Conservation (phyloP, 1,140 invertebrate genomes). For the Orchestia grillus region DNA sequence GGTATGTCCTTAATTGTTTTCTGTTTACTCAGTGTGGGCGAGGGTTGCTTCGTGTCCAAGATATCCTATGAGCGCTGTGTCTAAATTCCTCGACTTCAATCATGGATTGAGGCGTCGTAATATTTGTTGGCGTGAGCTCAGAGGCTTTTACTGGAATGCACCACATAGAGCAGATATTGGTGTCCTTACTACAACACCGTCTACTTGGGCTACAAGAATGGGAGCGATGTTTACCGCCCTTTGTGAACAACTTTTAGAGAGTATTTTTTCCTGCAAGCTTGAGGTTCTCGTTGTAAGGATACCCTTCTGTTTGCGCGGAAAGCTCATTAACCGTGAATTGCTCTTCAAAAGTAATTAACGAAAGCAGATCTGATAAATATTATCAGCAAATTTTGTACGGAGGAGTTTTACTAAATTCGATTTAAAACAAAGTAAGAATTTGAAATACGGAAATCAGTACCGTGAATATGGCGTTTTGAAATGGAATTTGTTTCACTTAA, state of each 20-base stretch:
- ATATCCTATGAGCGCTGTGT: background rate
- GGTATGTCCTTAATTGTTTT: background rate
- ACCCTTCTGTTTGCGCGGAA: background rate
- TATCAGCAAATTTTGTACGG: background rate
- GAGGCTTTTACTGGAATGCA: background rate
- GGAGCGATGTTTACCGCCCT: background rate
- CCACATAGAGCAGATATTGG: background rate
- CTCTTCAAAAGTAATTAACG: background rate
- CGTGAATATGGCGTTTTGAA: no score
- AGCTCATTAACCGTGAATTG: background rate
- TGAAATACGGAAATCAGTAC: no score
- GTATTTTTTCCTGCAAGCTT: background rate
- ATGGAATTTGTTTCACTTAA: no score
- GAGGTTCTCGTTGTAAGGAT: background rate
- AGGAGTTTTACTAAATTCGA: background rate
- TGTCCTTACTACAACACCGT: background rate
- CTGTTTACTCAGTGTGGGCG: background rate
- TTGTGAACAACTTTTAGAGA: background rate
- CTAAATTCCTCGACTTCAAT: conserved; percentile 8
- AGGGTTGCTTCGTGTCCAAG: background rate
- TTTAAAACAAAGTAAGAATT: no score
- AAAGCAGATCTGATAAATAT: background rate
- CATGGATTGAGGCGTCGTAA: background rate
- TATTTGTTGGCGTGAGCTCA: background rate
- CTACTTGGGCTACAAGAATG: background rate